A percentile compares a stretch with the other conserved stretches of the same genome.
Evolutionary conservation across 2,113 vertebrate genomes (phyloP).

Genomic region (Perca fluviatilis): DNA sequence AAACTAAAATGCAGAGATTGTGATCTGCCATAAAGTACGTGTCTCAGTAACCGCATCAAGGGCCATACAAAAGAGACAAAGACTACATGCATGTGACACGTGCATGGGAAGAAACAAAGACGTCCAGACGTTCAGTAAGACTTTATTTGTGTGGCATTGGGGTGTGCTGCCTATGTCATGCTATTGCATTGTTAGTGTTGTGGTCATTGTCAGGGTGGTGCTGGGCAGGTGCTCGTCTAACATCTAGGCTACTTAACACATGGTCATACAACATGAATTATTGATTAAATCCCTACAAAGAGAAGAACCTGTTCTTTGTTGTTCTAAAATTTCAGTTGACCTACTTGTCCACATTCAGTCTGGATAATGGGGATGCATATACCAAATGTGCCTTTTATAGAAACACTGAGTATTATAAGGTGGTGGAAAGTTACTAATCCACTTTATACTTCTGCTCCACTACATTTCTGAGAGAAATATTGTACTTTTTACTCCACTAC

Average conservation of each 20-base stretch:
- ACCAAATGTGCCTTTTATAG: conserved; percentile 27
- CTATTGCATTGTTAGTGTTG: conserved; percentile 6
- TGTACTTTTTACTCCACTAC: not conserved
- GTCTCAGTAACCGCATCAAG: conserved; percentile 28
- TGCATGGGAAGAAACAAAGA: conserved; percentile 17
- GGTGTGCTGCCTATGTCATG: not conserved
- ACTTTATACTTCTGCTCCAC: not conserved
- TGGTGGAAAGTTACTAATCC: not conserved
- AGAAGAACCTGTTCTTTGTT: conserved; percentile 14
- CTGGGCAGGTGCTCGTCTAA: conserved; percentile 37
- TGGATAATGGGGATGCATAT: not conserved
- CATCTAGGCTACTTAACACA: conserved; percentile 12
- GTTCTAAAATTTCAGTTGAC: not conserved
- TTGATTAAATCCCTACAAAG: conserved; percentile 30
- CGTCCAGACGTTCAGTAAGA: conserved; percentile 22
- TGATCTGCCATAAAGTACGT: conserved; percentile 53
- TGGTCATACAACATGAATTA: conserved; percentile 31
- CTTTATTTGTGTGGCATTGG: conserved; percentile 13
- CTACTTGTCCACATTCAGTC: not conserved
- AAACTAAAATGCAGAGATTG: conserved; percentile 44
- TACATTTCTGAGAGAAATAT: no score
- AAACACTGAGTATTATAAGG: not conserved
- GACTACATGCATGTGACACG: conserved; percentile 23
- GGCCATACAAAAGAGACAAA: conserved; percentile 49
- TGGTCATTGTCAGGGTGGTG: conserved; percentile 25